These are phyloP conservation scores for Tamias sibiricus DNA, from an alignment of 2,113 vertebrate genomes.

Conservation along the genomic window DNA sequence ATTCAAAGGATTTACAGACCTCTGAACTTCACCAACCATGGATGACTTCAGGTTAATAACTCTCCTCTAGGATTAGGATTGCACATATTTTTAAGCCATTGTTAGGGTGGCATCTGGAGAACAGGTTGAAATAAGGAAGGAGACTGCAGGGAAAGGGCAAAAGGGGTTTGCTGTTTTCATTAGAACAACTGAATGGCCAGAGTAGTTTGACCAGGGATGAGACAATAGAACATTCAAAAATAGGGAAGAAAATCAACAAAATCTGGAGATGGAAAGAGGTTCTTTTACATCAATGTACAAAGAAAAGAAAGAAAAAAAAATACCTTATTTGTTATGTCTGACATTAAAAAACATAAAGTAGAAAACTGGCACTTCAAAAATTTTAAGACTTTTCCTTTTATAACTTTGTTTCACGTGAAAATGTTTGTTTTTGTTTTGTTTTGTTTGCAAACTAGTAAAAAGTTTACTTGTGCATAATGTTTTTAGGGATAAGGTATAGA, in stretches of 20 bases:
- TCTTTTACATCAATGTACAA: background rate
- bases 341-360: background rate
- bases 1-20: background rate
- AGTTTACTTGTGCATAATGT: background rate
- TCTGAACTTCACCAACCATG: background rate
- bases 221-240: conserved; percentile 6
- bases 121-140: background rate
- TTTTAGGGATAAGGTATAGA: background rate
- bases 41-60: background rate
- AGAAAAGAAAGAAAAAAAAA: background rate
- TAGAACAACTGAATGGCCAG: background rate
- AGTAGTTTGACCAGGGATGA: background rate
- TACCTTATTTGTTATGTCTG: background rate
- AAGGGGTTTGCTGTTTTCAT: background rate
- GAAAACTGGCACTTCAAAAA: conserved; percentile 36
- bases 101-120: background rate
- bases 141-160: background rate
- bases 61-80: background rate
- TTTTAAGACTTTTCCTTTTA: background rate
- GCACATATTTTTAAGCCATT: background rate
- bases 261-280: background rate
- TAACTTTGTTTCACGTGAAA: conserved; percentile 45
- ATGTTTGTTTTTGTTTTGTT: no score
- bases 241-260: conserved; percentile 7
- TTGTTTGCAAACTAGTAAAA: background rate